A percentile compares a stretch with the other conserved stretches of the same genome.
Conservation (phyloP, 2,888 invertebrate species). For the Urechis unicinctus region DNA sequence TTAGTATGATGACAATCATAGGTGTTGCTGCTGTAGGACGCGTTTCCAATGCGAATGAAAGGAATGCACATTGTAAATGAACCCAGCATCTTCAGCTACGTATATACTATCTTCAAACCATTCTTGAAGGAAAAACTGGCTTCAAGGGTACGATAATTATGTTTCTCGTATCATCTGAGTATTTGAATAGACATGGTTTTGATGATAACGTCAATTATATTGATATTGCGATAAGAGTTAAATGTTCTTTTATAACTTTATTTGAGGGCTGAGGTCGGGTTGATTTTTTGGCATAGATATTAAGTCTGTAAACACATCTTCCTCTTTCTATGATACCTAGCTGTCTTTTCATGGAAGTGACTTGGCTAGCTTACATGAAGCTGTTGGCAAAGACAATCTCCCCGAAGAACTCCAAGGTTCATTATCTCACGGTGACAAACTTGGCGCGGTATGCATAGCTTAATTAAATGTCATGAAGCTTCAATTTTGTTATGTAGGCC, state of each 20-base stretch:
- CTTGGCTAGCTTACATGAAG: conserved; percentile 51
- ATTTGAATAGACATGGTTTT: too few relatives aligned
- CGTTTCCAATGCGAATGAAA: conserved; percentile 77
- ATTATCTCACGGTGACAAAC: conserved; percentile 22
- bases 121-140: conserved; percentile 81
- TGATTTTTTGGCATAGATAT: too few relatives aligned
- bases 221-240: too few relatives aligned
- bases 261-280: too few relatives aligned
- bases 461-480: too few relatives aligned
- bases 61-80: conserved; percentile 84
- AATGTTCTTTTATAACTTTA: too few relatives aligned
- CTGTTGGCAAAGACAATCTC: conserved; percentile 54
- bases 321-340: too few relatives aligned
- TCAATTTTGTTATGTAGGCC: too few relatives aligned
- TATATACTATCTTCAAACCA: conserved; percentile 82
- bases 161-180: too few relatives aligned
- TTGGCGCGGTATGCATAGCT: conserved; percentile 7
- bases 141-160: conserved; percentile 57
- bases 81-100: conserved; percentile 81
- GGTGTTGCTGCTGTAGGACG: conserved; percentile 74
- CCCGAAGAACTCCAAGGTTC: conserved; percentile 60
- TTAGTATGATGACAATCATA: too few relatives aligned
- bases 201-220: too few relatives aligned
- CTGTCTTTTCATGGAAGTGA: conserved; percentile 55
- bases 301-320: too few relatives aligned